Conservation (phyloP, 2,797 vertebrate genomes). For the Lacerta bilineata region DNA sequence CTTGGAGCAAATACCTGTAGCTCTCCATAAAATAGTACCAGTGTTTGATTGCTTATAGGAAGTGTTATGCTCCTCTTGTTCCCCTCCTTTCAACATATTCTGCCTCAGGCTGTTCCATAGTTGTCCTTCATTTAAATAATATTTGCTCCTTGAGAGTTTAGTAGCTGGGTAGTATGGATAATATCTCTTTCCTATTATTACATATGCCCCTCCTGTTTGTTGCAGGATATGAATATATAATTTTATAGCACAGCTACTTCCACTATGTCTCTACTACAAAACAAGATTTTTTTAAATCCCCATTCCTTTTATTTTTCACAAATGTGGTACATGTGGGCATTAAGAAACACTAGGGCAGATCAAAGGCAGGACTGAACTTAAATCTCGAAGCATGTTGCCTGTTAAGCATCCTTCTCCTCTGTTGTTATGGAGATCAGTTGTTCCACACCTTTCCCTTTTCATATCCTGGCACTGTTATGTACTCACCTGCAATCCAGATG, state of each 20-base stretch:
- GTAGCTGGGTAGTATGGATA: neutral
- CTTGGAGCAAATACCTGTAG: neutral
- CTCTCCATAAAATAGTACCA: neutral
- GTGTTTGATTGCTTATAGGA: neutral
- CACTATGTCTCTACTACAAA: neutral
- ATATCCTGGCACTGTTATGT: neutral
- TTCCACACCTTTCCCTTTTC: neutral
- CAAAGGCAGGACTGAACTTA: slow-evolving; percentile 5
- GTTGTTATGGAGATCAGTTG: slow-evolving; percentile 6
- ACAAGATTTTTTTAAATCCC: neutral
- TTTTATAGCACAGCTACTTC: neutral
- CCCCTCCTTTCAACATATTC: neutral
- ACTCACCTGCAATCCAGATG: neutral
- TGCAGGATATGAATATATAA: slow-evolving; percentile 13
- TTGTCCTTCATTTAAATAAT: neutral
- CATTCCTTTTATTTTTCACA: neutral
- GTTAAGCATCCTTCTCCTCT: slow-evolving; percentile 4
- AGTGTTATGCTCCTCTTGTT: neutral
- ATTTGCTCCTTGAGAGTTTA: neutral
- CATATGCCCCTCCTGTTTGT: neutral
- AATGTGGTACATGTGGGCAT: neutral
- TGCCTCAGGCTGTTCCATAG: neutral
- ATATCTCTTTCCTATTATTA: neutral
- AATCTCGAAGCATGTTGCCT: neutral
- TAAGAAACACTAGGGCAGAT: neutral